Evolutionary conservation across 2,797 vertebrate genomes (phyloP), one percentile per base, ranked within the genome.

Genomic region (Enoplosus armatus): DNA sequence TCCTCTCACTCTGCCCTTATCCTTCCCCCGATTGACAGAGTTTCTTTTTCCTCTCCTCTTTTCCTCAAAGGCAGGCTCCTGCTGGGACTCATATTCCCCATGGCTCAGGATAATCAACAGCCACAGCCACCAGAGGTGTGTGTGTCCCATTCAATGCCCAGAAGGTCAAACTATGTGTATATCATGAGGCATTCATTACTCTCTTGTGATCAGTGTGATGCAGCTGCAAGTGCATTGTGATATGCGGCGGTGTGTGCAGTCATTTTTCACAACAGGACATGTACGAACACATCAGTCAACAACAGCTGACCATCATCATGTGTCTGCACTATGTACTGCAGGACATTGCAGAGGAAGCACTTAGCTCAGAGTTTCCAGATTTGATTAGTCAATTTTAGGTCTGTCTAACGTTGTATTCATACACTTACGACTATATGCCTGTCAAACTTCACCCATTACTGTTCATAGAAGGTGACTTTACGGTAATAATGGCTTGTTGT

Each of bases 111-210:
- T 48, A 79, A 83, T 82, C 35, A 47, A 14, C 69, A 74, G 62
- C 61, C 67, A 70, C 73, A 51, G 78, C 56, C 54, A 33, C 29
- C 27, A 2, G 16, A 33, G 3, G 35, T 24, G 5, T 58, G 24
- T 77, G 55, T 86, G 74, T 80, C 68, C 20, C 48, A 67, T 75
- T 43, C 62, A 27, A 26, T 37, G 47, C 33, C 58, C 37, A 6
- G 72, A 89, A 87, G 86, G 87, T 87, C 82, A 90, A 79, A 72
- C 43, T 63, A 22, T 70, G 31, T 69, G 39, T 61, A 51, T 45
- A 53, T 55, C 66, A 61, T 43, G 27, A 66, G 41, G 51, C 16
- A 39, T 67, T 63, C 31, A 43, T 60, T 65, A 27, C 33, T 77
- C 63, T 56, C 54, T 29, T 76, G 59, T 72, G 74, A 84, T 77